phyloP scores from a whole-genome alignment of 2,113 vertebrate genomes.

The Seriola rivoliana region DNA sequence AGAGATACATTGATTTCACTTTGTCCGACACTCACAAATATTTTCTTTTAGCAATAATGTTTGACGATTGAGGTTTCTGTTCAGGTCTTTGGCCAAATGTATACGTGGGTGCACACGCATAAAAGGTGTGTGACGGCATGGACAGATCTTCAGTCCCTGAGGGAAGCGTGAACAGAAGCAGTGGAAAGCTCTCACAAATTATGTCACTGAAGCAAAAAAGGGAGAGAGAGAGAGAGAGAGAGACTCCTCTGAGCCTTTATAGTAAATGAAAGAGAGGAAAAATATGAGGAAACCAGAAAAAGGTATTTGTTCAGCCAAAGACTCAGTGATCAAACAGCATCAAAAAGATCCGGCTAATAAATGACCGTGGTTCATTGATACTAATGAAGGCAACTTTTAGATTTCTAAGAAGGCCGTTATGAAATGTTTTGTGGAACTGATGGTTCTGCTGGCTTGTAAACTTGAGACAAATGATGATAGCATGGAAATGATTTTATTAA shows the following conservation, averaged over 20 bases:
- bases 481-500: too few relatives aligned
- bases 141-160: conserved; percentile 3
- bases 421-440: not conserved
- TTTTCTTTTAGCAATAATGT: not conserved
- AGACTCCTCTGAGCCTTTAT: not conserved
- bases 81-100: not conserved
- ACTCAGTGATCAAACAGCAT: not conserved
- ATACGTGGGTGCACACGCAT: not conserved
- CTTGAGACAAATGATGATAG: too few relatives aligned
- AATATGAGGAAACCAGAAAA: not conserved
- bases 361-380: conserved; percentile 12
- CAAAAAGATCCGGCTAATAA: not conserved
- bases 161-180: not conserved
- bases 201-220: not conserved
- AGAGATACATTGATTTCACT: not conserved
- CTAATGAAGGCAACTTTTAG: not conserved
- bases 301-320: conserved; percentile 13
- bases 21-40: not conserved
- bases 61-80: not conserved
- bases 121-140: not conserved
- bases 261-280: not conserved
- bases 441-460: not conserved
- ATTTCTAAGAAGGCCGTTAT: not conserved
- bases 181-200: not conserved
- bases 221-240: not conserved